Evolutionary conservation across 2,797 vertebrate species (phyloP), one percentile per base, ranked within the genome.

Genomic region (Tenualosa thibaudeaui): DNA sequence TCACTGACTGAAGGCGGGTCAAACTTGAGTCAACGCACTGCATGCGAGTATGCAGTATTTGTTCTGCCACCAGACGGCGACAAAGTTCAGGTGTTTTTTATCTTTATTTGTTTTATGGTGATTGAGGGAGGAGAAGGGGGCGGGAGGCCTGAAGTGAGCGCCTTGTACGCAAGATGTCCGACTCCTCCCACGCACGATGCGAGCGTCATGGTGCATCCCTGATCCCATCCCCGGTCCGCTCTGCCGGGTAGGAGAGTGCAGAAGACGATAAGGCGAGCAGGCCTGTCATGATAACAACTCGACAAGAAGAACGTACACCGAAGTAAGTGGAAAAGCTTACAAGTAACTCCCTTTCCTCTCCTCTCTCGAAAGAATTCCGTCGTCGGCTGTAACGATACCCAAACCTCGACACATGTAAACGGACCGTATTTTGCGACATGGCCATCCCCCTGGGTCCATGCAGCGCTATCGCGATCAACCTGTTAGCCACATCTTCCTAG

Each of bases 101-200:
- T 46, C 46, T 46, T 7, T 37, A 75, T 40, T 12, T 15, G 8
- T 10, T 19, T n/a, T 19, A 4, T 71, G 26, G 24, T 2, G 17
- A 46, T 7, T 7, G 68, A 75, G 31, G 68, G 31, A 17, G 37
- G 37, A 37, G 13, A 26, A 43, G 68, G 37, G 37, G 12, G 68
- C 12, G 68, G 31, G 68, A 24, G 62, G 3, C 62, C 3, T 65
- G 62, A 40, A 15, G 68, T 17, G 68, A 75, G 37, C 68, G 17
- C 15, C 24, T 15, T 71, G 65, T 40, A 56, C 50, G 53, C 51
- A 37, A 37, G 82, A 58, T 40, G 82, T 43, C 51, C 22, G 81
- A 81, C 51, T 49, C 81, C 81, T 81, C 81, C 68, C 68, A 75
- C 68, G 68, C 68, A 19, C 31, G 62, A 31, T 65, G 62, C 15